A percentile compares a stretch with the other conserved stretches of the same genome.
phyloP scores from a whole-genome alignment of 2,113 vertebrate species.

The Amphilophus citrinellus region DNA sequence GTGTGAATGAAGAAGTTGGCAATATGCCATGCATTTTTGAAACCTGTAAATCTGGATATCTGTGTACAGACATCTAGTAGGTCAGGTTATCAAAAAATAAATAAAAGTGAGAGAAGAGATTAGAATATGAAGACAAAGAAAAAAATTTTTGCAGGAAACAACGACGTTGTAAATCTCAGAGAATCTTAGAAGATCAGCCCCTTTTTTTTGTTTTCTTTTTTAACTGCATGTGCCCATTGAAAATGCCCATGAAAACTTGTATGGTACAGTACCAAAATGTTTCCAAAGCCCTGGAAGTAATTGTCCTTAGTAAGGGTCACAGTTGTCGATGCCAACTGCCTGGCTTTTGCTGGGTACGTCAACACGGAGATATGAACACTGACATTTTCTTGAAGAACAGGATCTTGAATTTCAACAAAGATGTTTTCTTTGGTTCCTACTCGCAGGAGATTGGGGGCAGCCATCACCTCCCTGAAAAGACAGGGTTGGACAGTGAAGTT shows the following conservation, averaged over 20 bases:
- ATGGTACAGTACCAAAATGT: conserved; percentile 68
- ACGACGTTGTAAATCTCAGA: too few relatives aligned
- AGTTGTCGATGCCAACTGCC: background rate
- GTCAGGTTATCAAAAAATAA: too few relatives aligned
- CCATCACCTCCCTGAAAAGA: conserved; percentile 59
- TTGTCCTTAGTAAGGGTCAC: conserved; percentile 39
- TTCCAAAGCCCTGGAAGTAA: conserved; percentile 53
- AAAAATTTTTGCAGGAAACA: too few relatives aligned
- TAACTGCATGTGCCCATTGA: too few relatives aligned
- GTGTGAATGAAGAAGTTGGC: background rate
- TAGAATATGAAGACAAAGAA: too few relatives aligned
- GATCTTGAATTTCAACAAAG: conserved; percentile 77
- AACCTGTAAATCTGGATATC: background rate
- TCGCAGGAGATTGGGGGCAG: conserved; percentile 73
- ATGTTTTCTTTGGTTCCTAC: conserved; percentile 66
- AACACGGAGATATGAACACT: conserved; percentile 30
- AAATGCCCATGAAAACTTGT: background rate
- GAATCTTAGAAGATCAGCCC: too few relatives aligned
- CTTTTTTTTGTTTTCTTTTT: too few relatives aligned
- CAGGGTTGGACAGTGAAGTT: background rate
- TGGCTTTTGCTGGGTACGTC: conserved; percentile 51
- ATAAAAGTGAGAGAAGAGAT: background rate
- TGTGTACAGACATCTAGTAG: background rate
- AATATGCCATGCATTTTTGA: background rate
- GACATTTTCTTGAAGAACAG: fast-evolving